Conservation (phyloP, 1,140 invertebrate species). For the Drosophila cardini region DNA sequence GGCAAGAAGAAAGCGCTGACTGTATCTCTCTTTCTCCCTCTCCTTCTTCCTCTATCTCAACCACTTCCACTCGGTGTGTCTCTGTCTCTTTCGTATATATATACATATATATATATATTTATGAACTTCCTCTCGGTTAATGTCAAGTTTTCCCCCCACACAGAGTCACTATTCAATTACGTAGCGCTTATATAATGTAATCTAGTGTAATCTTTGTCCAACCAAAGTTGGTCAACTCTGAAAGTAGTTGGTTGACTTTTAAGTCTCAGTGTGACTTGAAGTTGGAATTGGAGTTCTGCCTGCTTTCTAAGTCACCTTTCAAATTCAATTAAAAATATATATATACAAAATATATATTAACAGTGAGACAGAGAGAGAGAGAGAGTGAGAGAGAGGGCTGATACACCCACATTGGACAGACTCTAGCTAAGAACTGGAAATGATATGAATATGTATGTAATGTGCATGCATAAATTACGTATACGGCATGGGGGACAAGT, state of each 20-base stretch:
- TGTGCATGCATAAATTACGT: constrained; percentile 81
- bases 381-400: background rate
- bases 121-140: constrained; percentile 50
- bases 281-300: constrained; percentile 44
- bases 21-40: constrained; percentile 15
- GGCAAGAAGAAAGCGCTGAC: constrained; percentile 41
- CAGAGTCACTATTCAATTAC: constrained; percentile 39
- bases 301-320: constrained; percentile 66
- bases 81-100: constrained; percentile 20
- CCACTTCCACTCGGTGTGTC: constrained; percentile 1
- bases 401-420: constrained; percentile 49
- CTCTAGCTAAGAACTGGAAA: constrained; percentile 62
- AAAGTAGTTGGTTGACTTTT: constrained; percentile 76
- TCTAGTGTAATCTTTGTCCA: constrained; percentile 55
- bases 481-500: constrained; percentile 63
- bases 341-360: constrained; percentile 30
- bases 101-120: too few species aligned
- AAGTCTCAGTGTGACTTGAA: too few species aligned
- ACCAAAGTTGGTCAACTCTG: constrained; percentile 77
- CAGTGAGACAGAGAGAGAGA: background rate
- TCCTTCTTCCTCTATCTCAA: constrained; percentile 10
- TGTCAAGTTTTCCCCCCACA: constrained; percentile 26
- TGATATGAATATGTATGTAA: constrained; percentile 67
- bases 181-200: constrained; percentile 55
- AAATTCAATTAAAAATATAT: constrained; percentile 71